Conservation (phyloP, 1,140 invertebrate genomes). For the Heliconius himera region DNA sequence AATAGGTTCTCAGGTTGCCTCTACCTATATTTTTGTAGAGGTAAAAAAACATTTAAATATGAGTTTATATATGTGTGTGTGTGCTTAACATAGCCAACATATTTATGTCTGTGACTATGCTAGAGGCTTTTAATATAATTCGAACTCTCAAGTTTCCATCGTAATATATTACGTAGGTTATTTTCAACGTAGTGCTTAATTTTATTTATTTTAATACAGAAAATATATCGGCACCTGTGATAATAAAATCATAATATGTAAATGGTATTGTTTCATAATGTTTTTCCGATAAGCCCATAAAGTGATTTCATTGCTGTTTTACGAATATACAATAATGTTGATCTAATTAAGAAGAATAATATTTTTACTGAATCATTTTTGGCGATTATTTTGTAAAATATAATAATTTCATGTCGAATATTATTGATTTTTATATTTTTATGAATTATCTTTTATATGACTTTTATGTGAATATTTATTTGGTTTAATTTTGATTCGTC, state of each 20-base stretch:
- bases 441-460: too few relatives aligned
- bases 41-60: too few relatives aligned
- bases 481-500: too few relatives aligned
- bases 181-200: neutral
- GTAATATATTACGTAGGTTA: neutral
- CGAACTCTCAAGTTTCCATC: neutral
- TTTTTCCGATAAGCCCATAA: conserved; percentile 27
- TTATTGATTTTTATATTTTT: too few relatives aligned
- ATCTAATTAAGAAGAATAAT: conserved; percentile 8
- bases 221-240: conserved; percentile 6
- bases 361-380: neutral
- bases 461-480: too few relatives aligned
- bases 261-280: conserved; percentile 26
- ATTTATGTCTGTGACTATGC: neutral
- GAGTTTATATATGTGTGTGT: too few relatives aligned
- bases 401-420: too few relatives aligned
- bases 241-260: conserved; percentile 21
- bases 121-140: neutral
- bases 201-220: conserved; percentile 9
- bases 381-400: neutral
- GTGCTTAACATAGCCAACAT: too few relatives aligned
- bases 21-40: too few relatives aligned
- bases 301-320: conserved; percentile 20
- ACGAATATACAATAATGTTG: neutral
- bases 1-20: too few relatives aligned